These are phyloP conservation scores for Sebastes matsubarae DNA, from an alignment of 2,797 vertebrate genomes.

Conservation along the genomic window DNA sequence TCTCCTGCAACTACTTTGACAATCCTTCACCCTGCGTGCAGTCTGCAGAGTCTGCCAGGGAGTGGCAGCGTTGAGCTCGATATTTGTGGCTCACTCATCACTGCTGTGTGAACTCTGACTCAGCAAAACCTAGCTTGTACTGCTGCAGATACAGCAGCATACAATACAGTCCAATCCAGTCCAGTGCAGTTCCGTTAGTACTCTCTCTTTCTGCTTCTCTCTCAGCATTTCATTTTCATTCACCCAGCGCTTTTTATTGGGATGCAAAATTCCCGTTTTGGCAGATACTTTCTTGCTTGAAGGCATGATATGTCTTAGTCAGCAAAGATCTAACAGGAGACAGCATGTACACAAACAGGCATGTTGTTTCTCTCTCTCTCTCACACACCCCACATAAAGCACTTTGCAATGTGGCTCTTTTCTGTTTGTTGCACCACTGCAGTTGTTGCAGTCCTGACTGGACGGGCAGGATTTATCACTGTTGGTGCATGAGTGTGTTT, in stretches of 20 bases:
- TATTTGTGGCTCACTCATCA: conserved; percentile 35
- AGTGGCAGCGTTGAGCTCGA: conserved; percentile 69
- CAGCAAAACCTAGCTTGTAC: conserved; percentile 66
- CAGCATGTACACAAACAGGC: background rate
- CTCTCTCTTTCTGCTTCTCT: background rate
- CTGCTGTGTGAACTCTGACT: conserved; percentile 73
- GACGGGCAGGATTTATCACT: background rate
- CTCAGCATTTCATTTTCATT: background rate
- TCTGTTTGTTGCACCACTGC: conserved; percentile 18
- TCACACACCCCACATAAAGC: background rate
- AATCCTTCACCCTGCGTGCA: conserved; percentile 23
- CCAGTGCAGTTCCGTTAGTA: background rate
- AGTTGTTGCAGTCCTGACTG: background rate
- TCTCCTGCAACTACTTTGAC: conserved; percentile 36
- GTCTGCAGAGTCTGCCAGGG: conserved; percentile 49
- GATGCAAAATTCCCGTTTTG: background rate
- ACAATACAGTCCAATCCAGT: background rate
- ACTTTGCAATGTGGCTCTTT: background rate
- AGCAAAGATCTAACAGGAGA: conserved; percentile 1
- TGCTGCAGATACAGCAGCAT: conserved; percentile 69
- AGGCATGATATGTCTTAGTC: background rate
- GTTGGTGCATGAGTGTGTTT: background rate
- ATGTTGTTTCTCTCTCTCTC: background rate
- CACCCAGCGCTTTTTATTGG: background rate
- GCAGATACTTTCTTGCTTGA: background rate